These are phyloP conservation scores for Oasisia sp. DNA, from an alignment of 2,888 invertebrate genomes.

Conservation along the genomic window DNA sequence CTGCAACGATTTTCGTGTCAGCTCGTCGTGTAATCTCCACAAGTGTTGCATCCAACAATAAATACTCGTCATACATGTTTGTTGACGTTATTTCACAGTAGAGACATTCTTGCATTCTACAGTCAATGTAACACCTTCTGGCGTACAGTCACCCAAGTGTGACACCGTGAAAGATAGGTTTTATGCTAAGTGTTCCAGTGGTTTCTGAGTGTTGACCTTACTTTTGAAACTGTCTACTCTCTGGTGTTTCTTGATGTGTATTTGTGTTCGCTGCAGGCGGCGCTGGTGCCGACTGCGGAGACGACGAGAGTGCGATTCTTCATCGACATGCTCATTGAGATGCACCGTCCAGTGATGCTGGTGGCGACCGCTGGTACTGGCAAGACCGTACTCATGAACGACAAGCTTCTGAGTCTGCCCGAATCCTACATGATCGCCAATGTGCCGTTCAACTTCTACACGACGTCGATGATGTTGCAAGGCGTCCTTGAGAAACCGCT, in stretches of 20 bases:
- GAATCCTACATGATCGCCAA: slow-evolving; percentile 86
- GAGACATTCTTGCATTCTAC: no score
- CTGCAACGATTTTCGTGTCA: no score
- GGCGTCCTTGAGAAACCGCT: slow-evolving; percentile 88
- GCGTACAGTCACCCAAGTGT: no score
- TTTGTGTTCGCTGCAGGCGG: slow-evolving; percentile 73
- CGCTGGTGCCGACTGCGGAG: slow-evolving; percentile 91
- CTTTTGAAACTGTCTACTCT: background rate
- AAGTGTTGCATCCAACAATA: no score
- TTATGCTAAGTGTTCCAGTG: no score
- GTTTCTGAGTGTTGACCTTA: no score
- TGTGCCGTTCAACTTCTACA: slow-evolving; percentile 96
- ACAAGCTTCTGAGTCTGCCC: slow-evolving; percentile 83
- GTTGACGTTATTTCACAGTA: no score
- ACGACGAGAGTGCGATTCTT: slow-evolving; percentile 90
- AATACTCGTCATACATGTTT: no score
- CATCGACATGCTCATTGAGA: slow-evolving; percentile 87
- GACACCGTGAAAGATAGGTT: no score
- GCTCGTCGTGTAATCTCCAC: no score
- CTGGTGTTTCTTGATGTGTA: no score
- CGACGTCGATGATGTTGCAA: slow-evolving; percentile 79
- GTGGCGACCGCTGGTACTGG: slow-evolving; percentile 92
- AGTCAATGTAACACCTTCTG: no score
- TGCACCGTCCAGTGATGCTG: slow-evolving; percentile 91
- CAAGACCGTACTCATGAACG: slow-evolving; percentile 91